Evolutionary conservation across 2,888 invertebrate species (phyloP), one percentile per base, ranked within the genome.

Genomic region (Nowickia ferox): DNA sequence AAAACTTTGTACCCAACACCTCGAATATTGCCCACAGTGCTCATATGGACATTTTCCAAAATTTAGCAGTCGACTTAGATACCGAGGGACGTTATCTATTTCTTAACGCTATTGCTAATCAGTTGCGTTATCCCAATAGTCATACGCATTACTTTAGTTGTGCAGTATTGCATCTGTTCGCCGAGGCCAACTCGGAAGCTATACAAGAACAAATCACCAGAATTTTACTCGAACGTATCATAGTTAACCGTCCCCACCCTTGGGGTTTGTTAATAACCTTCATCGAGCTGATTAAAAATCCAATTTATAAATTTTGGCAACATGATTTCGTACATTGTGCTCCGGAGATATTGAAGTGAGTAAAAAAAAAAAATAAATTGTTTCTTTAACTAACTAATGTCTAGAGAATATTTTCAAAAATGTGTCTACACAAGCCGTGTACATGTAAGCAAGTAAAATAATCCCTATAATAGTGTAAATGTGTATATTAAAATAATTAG

Each of bases 81-180:
- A 98, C 97, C 13, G 99, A 99, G 94, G 99, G 99, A 93, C 93
- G 94, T 65, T 99, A 99, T 93, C 93, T 99, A 90, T 99, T 99
- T 93, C 94, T 99, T 91, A 99, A 99, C 93, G 98, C 99, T 2
- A 98, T 99, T 88, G 99, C 99, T 68, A 99, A 99, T 93, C 99
- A 99, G 92, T 94, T 99, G 90, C 96, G 99, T 38, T 99, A 99
- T 93, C 99, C 99, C 13, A 99, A 99, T 93, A 99, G 98, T 91
- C 99, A 99, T 93, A 99, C 99, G 22, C 99, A 99, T 94, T 99
- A 99, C 94, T 99, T 99, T 94, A 99, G 99, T 91, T 99, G 99
- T 93, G 97, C 98, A 51, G 95, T 99, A 72, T 94, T 99, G 87
- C 99, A 99, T 93, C 94, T 99, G 89, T 99, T 99, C 93, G 97